Conservation (phyloP, 2,797 vertebrate species). For the Squalus acanthias region DNA sequence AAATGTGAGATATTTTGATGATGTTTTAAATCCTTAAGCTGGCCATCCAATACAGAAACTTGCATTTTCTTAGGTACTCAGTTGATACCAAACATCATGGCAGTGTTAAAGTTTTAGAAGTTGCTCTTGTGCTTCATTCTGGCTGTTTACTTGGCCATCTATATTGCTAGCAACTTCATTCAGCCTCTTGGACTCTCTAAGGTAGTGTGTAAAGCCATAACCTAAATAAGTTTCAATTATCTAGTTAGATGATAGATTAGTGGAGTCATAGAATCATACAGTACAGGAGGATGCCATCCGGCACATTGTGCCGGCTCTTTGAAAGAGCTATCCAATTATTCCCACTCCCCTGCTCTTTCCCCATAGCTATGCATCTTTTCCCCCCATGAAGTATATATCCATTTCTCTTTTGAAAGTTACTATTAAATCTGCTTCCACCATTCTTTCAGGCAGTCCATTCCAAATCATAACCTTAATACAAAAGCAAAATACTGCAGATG, state of each 20-base stretch:
- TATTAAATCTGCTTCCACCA: background rate
- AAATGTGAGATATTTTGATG: background rate
- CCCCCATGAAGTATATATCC: too few species aligned
- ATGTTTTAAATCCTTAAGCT: background rate
- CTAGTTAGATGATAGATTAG: background rate
- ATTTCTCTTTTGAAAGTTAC: background rate
- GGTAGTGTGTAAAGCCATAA: background rate
- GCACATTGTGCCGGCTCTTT: too few species aligned
- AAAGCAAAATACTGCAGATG: too few species aligned
- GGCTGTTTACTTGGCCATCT: background rate
- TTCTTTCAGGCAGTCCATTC: background rate
- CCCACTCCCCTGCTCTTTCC: too few species aligned
- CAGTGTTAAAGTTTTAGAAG: too few species aligned
- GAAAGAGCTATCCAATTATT: too few species aligned
- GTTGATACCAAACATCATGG: background rate
- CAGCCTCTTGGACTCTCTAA: too few species aligned
- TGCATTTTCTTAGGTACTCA: background rate
- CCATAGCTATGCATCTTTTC: too few species aligned
- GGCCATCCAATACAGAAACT: background rate
- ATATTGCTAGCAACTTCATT: background rate
- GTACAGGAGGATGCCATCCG: too few species aligned
- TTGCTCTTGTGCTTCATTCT: background rate
- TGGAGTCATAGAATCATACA: background rate
- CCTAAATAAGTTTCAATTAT: background rate
- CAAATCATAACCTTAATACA: background rate